These are phyloP conservation scores for Thalpophila matura DNA, from an alignment of 2,888 invertebrate genomes.

Conservation along the genomic window DNA sequence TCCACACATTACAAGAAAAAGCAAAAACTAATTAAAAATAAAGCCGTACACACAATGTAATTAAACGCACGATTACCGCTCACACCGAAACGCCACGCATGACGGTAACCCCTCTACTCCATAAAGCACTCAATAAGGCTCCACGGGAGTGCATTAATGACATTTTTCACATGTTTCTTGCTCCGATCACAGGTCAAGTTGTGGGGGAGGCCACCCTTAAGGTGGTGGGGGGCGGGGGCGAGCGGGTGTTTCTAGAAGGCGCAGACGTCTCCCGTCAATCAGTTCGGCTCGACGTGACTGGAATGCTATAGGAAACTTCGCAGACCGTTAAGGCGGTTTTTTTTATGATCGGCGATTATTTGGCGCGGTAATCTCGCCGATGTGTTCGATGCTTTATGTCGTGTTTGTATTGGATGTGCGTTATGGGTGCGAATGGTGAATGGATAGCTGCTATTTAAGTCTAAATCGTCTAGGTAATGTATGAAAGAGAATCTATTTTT, in stretches of 20 bases:
- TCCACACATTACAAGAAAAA: not conserved
- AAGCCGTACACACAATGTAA: slow-evolving; percentile 9
- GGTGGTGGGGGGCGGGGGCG: slow-evolving; percentile 50
- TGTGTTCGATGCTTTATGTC: slow-evolving; percentile 60
- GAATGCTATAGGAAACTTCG: slow-evolving; percentile 78
- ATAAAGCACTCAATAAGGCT: slow-evolving; percentile 64
- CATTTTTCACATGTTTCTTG: slow-evolving; percentile 89
- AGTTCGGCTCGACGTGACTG: slow-evolving; percentile 87
- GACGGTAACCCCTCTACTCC: slow-evolving; percentile 32
- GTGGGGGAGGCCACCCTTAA: slow-evolving; percentile 54
- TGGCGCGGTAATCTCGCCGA: slow-evolving; percentile 70
- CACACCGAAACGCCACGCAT: slow-evolving; percentile 36
- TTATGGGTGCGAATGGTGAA: slow-evolving; percentile 28
- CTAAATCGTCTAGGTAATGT: not conserved
- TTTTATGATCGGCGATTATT: slow-evolving; percentile 80
- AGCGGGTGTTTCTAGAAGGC: slow-evolving; percentile 72
- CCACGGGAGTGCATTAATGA: slow-evolving; percentile 87
- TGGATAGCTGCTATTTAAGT: slow-evolving; percentile 2
- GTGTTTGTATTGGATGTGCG: slow-evolving; percentile 55
- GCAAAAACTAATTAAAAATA: slow-evolving; percentile 36
- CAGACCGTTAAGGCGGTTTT: slow-evolving; percentile 79
- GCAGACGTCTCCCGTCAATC: slow-evolving; percentile 90
- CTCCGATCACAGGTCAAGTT: slow-evolving; percentile 84
- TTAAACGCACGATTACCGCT: slow-evolving; percentile 20
- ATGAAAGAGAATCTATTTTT: too few species aligned